Evolutionary conservation across 1,140 invertebrate species (phyloP).

Genomic region (Orchesella cincta): DNA sequence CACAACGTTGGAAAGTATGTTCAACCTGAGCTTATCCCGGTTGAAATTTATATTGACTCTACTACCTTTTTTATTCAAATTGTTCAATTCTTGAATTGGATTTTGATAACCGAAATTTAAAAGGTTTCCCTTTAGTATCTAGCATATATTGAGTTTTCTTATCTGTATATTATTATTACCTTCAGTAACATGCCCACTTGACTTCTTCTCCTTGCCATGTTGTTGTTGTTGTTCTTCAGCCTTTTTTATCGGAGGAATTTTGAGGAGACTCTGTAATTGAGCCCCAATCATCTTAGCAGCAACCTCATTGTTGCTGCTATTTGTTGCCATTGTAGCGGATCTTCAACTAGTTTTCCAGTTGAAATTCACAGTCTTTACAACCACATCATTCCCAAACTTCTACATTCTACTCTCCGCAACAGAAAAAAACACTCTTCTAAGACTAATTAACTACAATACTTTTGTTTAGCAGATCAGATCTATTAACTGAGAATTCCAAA

Average conservation of each 20-base stretch:
- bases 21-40: no score
- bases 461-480: no score
- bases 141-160: neutral
- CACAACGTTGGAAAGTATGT: no score
- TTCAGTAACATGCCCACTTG: neutral
- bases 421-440: no score
- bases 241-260: slow-evolving; percentile 41
- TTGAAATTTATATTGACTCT: no score
- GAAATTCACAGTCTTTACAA: neutral
- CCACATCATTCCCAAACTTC: neutral
- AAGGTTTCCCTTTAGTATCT: neutral
- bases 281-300: slow-evolving; percentile 32
- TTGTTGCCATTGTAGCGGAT: neutral
- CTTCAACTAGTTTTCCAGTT: no score
- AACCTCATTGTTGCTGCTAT: neutral
- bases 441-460: no score
- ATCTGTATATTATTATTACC: neutral
- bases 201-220: neutral
- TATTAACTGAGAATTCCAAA: no score
- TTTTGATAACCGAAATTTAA: neutral
- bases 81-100: neutral
- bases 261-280: slow-evolving; percentile 38
- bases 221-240: neutral
- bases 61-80: slow-evolving; percentile 2
- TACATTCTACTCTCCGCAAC: neutral